These are phyloP conservation scores for Leptoteleia sp. DNA, from an alignment of 1,140 invertebrate genomes.

Conservation along the genomic window DNA sequence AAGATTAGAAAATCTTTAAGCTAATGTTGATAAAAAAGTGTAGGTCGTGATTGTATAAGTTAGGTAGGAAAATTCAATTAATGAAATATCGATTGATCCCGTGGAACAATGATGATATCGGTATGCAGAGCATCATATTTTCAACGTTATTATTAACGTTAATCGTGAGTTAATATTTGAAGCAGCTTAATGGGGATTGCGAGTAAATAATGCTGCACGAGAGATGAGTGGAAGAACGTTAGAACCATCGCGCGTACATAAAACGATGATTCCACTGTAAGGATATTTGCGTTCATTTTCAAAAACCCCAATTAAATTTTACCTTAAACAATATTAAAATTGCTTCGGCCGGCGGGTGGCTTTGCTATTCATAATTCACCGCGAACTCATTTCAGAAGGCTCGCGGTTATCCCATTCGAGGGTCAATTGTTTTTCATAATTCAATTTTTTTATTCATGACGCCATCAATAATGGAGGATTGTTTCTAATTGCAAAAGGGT, in stretches of 20 bases:
- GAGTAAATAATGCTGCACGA: slow-evolving; percentile 52
- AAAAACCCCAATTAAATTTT: slow-evolving; percentile 1
- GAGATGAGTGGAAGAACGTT: slow-evolving; percentile 47
- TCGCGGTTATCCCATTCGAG: slow-evolving; percentile 4
- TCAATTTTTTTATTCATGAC: slow-evolving; percentile 49
- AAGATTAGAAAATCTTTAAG: no score
- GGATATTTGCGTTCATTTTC: slow-evolving; percentile 6
- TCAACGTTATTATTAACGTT: slow-evolving; percentile 65
- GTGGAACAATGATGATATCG: slow-evolving; percentile 30
- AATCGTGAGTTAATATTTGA: slow-evolving; percentile 66
- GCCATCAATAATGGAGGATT: slow-evolving; percentile 59
- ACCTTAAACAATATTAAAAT: slow-evolving; percentile 2
- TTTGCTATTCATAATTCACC: background rate
- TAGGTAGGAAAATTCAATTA: slow-evolving; percentile 37
- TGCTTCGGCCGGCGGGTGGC: background rate
- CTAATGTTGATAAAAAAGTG: no score
- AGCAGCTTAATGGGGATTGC: slow-evolving; percentile 64
- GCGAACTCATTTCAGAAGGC: slow-evolving; percentile 1
- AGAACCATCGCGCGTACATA: slow-evolving; percentile 1
- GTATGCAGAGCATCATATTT: slow-evolving; percentile 46
- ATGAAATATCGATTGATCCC: slow-evolving; percentile 49
- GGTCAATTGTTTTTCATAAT: slow-evolving; percentile 48
- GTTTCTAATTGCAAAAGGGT: slow-evolving; percentile 67
- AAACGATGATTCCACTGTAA: slow-evolving; percentile 9
- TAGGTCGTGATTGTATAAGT: no score